Evolutionary conservation across 2,113 vertebrate genomes (phyloP), one percentile per base, ranked within the genome.

Genomic region (Himantopus leucocephalus): DNA sequence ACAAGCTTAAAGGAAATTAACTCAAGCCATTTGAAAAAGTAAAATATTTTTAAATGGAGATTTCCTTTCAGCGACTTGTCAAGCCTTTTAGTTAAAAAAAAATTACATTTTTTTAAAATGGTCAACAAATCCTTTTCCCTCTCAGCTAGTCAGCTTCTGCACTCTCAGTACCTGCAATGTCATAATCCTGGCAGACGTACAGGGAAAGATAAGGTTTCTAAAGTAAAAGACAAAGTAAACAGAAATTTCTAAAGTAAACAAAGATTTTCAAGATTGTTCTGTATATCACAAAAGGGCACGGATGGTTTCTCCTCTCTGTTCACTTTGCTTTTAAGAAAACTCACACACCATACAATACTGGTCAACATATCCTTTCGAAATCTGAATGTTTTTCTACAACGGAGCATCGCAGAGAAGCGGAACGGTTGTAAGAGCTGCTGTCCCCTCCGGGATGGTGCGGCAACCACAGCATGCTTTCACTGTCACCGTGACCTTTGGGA

Each of bases 151-250:
- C 77, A 72, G 35, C 60, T 71, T 56, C 77, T 86, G 89, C 60
- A 39, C 41, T 56, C 34, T 22, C 48, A 19, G n/a, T 53, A 91
- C 74, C 70, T 82, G 47, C 80, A 37, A n/a, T n/a, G 80, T 48
- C 70, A 71, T 37, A 87, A 78, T 58, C 60, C 60, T 45, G 73
- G 84, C 0, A 0, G 67, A 47, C 3, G 0, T 12, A 63, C 3
- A 0, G 19, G 52, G n/a, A 52, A 45, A 80, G 64, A 67, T 53
- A 78, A 76, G 32, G 64, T 52, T 75, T 87, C 78, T 75, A 43
- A 88, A 72, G 74, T 56, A 48, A 85, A 84, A 75, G 45, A 91
- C 80, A 89, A 87, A 59, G 88, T 52, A 96, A 95, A 96, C 60
- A 85, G 41, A 45, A 67, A 83, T 56, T 85, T 88, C 66, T 48